Evolutionary conservation across 2,888 invertebrate species (phyloP), one percentile per base, ranked within the genome.

Genomic region (Thelaira solivaga): DNA sequence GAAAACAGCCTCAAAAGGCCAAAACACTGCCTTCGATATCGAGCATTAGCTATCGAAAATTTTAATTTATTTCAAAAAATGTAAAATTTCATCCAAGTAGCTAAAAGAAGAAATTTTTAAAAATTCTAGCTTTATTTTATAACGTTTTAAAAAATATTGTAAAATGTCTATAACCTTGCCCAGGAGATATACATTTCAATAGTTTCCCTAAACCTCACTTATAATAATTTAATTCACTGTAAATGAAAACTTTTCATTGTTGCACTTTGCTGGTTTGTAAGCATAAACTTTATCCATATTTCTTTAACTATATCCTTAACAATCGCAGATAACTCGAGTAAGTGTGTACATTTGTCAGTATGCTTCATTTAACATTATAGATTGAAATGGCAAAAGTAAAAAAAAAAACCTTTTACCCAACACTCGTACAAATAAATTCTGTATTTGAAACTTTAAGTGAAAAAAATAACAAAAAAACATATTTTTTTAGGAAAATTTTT

Each of bases 331-430:
- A 69, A 59, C 68, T 59, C 59, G 31, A 51, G 73, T 73, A 77
- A 77, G 73, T 77, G 68, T 59, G 39, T 45, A 77, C 62, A 77
- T 68, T 77, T 77, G 73, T 77, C 73, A 69, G 62, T 39, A 53
- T 41, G 73, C 77, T 73, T 73, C 64, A 73, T 77, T 77, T 77
- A 77, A 69, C 73, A 68, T 43, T 41, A 1, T 29, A 8, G 18
- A 39, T 67, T 39, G 59, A 67, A 62, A 45, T 43, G 24, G 8
- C 5, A n/a, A 26, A 53, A 53, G n/a, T n/a, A n/a, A 45, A 26
- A 31, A 29, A 49, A 36, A n/a, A 31, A 16, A 24, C 1, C 7
- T 18, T 41, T 11, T 34, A 16, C 34, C 24, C 43, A 55, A 45
- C 16, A 8, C 11, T 62, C 24, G n/a, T n/a, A n/a, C n/a, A n/a